Percentiles rank a stretch among this genome's conserved stretches.
phyloP scores from a whole-genome alignment of 2,888 invertebrate species.

The Drosophila maculinotata region DNA sequence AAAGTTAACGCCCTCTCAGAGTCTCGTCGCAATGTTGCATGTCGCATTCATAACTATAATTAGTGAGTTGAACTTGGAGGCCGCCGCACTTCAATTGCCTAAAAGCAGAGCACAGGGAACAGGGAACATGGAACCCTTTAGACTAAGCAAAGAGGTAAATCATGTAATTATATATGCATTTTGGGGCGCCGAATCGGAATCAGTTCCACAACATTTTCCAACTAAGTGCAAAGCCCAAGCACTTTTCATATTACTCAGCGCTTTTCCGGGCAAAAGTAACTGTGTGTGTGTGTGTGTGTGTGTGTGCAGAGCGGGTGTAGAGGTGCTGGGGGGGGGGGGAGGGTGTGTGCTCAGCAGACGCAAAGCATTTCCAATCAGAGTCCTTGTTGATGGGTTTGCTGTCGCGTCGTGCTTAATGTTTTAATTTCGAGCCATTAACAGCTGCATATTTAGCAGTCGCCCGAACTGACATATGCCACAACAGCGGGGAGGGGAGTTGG shows the following conservation, averaged over 20 bases:
- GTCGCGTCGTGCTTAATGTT: conserved; percentile 69
- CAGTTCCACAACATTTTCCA: conserved; percentile 37
- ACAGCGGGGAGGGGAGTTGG: background rate
- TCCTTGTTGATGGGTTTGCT: conserved; percentile 35
- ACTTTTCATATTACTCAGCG: conserved; percentile 75
- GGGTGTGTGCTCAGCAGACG: no score
- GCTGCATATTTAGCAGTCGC: conserved; percentile 67
- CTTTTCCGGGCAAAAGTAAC: conserved; percentile 44
- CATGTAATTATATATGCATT: conserved; percentile 51
- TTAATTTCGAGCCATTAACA: conserved; percentile 77
- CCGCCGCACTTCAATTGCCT: conserved; percentile 43
- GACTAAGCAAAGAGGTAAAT: conserved; percentile 26
- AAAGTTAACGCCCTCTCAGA: conserved; percentile 16
- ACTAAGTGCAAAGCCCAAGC: conserved; percentile 56
- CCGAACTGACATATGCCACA: conserved; percentile 60
- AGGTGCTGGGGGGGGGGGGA: background rate
- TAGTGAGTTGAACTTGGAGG: conserved; percentile 27
- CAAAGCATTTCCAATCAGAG: conserved; percentile 73
- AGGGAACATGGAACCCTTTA: conserved; percentile 14
- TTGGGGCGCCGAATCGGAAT: conserved; percentile 5
- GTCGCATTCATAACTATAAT: conserved; percentile 42
- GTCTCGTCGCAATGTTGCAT: background rate
- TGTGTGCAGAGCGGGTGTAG: no score
- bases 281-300: no score
- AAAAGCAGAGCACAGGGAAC: conserved; percentile 22